Evolutionary conservation across 2,113 vertebrate species (phyloP).

Genomic region (Megaceryle maxima): DNA sequence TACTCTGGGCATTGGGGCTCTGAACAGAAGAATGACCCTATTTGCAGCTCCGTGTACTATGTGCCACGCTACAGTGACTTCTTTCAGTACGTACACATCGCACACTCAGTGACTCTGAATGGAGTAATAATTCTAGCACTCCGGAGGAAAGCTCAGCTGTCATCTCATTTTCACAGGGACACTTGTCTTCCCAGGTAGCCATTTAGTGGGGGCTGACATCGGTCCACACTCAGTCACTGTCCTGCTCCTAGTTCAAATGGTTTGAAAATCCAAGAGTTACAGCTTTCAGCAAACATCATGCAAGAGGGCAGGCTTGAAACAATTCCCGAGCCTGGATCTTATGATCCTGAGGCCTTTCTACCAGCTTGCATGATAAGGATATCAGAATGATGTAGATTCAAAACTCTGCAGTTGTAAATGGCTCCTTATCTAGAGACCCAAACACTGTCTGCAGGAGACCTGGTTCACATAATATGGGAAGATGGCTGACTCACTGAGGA

Average conservation of each 20-base stretch:
- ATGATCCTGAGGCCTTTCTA: background rate
- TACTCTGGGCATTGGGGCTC: slow-evolving; percentile 65
- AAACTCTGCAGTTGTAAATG: background rate
- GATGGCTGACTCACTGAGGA: background rate
- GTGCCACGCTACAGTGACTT: slow-evolving; percentile 58
- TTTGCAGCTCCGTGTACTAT: slow-evolving; percentile 53
- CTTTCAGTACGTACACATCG: slow-evolving; percentile 34
- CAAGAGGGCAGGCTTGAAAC: slow-evolving; percentile 45
- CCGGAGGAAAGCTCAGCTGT: slow-evolving; percentile 33
- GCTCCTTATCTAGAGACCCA: background rate
- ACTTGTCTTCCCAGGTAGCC: slow-evolving; percentile 46
- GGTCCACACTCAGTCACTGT: slow-evolving; percentile 68
- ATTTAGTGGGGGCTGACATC: slow-evolving; percentile 59
- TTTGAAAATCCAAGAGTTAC: slow-evolving; percentile 57
- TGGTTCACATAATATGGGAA: slow-evolving; percentile 32
- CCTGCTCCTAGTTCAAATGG: slow-evolving; percentile 52
- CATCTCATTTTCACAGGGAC: slow-evolving; percentile 46
- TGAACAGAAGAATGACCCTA: slow-evolving; percentile 68
- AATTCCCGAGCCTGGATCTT: background rate
- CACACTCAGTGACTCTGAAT: slow-evolving; percentile 34
- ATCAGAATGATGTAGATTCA: background rate
- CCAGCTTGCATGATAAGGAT: background rate
- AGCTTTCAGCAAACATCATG: slow-evolving; percentile 61
- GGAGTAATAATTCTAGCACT: slow-evolving; percentile 48
- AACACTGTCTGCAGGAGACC: background rate